Conservation (phyloP, 2,888 invertebrate species). For the Drosophila merina region DNA sequence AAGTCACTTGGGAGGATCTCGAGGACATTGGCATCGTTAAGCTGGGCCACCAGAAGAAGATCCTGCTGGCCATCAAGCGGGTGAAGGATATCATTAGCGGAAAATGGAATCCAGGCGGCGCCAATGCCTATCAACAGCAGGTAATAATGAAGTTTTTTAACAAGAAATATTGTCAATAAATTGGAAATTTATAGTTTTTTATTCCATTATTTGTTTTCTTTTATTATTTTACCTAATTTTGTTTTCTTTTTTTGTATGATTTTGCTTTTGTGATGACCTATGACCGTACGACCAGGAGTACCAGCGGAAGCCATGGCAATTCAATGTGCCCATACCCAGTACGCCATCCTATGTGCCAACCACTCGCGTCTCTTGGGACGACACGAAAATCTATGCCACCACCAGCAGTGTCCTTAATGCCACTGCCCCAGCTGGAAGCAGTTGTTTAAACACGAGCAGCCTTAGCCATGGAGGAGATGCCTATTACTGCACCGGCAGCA, state of each 20-base stretch:
- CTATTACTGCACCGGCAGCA: constrained; percentile 82
- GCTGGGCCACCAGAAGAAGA: constrained; percentile 99
- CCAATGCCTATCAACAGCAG: constrained; percentile 82
- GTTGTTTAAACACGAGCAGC: constrained; percentile 19
- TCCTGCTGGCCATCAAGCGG: constrained; percentile 97
- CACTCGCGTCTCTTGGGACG: constrained; percentile 83
- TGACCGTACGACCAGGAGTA: constrained; percentile 67
- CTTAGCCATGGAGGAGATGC: constrained; percentile 69
- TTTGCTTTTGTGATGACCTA: constrained; percentile 1
- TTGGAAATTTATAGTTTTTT: background rate
- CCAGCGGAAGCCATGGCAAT: constrained; percentile 81
- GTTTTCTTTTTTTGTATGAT: constrained; percentile 23
- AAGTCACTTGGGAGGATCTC: constrained; percentile 99
- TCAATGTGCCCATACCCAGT: constrained; percentile 80
- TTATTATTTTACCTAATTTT: constrained; percentile 37
- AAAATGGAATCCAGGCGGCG: constrained; percentile 86
- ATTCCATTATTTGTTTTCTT: background rate
- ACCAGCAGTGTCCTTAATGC: constrained; percentile 41
- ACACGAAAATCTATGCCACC: constrained; percentile 82
- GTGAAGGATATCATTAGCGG: constrained; percentile 96
- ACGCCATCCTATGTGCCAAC: constrained; percentile 82
- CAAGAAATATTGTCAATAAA: background rate
- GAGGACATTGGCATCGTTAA: constrained; percentile 98
- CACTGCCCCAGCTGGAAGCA: constrained; percentile 30
- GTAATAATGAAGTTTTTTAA: constrained; percentile 42